Evolutionary conservation across 2,113 vertebrate species (phyloP).

Genomic region (Sphaerodactylus townsendi): DNA sequence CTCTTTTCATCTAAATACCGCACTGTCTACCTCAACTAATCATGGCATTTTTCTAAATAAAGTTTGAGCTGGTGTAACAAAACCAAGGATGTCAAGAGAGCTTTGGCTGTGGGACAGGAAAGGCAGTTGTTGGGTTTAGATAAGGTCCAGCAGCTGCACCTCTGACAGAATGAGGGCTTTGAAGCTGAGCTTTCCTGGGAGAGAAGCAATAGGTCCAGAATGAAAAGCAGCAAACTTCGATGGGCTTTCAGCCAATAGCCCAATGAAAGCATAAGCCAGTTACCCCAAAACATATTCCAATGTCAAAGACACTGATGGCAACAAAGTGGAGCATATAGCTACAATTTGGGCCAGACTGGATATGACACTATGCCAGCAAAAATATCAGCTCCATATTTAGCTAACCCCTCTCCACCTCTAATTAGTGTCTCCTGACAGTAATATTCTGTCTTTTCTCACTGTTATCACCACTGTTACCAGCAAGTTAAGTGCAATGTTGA

Average conservation of each 20-base stretch:
- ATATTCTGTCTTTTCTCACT: background rate
- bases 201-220: conserved; percentile 34
- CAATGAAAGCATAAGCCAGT: background rate
- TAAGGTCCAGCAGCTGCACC: conserved; percentile 59
- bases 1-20: too few species aligned
- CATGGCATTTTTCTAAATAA: background rate
- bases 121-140: conserved; percentile 53
- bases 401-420: background rate
- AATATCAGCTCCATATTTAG: background rate
- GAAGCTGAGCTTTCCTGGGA: conserved; percentile 29
- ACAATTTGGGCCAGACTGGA: background rate
- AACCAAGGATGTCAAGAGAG: conserved; percentile 29
- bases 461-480: background rate
- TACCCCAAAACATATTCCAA: background rate
- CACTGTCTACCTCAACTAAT: too few species aligned
- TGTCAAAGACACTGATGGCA: background rate
- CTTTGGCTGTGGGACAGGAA: conserved; percentile 20
- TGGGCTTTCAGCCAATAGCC: conserved; percentile 23
- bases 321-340: background rate
- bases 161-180: conserved; percentile 31
- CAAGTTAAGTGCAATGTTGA: background rate
- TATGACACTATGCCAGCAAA: background rate
- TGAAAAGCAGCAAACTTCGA: conserved; percentile 50
- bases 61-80: conserved; percentile 22
- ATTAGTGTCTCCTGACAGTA: background rate